Evolutionary conservation across 2,797 vertebrate species (phyloP).

Genomic region (Coregonus sp.): DNA sequence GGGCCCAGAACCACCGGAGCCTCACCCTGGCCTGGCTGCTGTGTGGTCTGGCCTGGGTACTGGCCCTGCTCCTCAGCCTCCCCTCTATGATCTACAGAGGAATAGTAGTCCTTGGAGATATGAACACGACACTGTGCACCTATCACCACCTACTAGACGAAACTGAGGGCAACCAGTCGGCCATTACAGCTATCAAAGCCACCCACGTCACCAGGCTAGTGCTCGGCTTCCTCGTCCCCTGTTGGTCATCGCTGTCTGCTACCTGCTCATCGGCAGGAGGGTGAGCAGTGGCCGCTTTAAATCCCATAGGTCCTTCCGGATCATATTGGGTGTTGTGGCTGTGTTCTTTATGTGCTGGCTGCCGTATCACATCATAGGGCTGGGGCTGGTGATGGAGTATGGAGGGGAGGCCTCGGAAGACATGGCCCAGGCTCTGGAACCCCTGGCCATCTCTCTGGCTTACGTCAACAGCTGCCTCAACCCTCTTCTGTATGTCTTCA

Average conservation of each 20-base stretch:
- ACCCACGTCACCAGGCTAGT: conserved; percentile 38
- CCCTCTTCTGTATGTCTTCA: conserved; percentile 79
- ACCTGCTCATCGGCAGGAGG: conserved; percentile 17
- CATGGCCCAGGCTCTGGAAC: conserved; percentile 10
- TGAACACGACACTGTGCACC: conserved; percentile 39
- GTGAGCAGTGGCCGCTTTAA: background rate
- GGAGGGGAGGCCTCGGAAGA: background rate
- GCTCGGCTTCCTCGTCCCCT: conserved; percentile 57
- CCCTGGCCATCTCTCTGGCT: conserved; percentile 58
- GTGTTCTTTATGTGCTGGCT: conserved; percentile 61
- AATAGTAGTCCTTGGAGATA: rapidly evolving
- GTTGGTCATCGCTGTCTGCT: conserved; percentile 50
- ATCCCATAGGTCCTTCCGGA: conserved; percentile 44
- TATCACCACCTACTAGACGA: conserved; percentile 25
- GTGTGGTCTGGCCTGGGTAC: conserved; percentile 69
- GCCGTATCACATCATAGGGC: conserved; percentile 52
- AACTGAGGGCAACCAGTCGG: background rate
- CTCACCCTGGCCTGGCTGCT: conserved; percentile 34
- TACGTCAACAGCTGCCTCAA: conserved; percentile 82
- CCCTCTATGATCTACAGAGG: conserved; percentile 72
- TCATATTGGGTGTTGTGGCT: conserved; percentile 53
- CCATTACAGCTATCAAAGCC: background rate
- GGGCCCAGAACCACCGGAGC: conserved; percentile 79
- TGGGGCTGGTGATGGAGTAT: conserved; percentile 37
- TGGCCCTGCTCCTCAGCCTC: conserved; percentile 72